These are phyloP conservation scores for Volucella inanis DNA, from an alignment of 2,888 invertebrate species.

Conservation along the genomic window DNA sequence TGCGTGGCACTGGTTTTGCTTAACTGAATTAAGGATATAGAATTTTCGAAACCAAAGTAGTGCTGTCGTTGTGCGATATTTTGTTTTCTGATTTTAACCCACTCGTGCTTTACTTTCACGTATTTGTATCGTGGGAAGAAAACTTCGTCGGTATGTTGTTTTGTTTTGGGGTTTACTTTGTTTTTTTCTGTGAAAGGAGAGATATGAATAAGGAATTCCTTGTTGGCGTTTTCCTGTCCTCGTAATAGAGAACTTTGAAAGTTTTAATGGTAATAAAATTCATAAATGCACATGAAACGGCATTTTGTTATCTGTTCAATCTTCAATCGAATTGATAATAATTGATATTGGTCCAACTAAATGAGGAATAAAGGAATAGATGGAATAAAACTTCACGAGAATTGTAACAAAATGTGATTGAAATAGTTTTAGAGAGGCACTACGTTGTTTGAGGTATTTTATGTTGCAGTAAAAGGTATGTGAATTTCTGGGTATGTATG, in stretches of 20 bases:
- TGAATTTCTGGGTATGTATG: too few species aligned
- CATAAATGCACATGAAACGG: slow-evolving; percentile 30
- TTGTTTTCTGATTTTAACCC: slow-evolving; percentile 45
- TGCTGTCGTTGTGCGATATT: slow-evolving; percentile 41
- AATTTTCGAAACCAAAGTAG: slow-evolving; percentile 39
- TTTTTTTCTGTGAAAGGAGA: slow-evolving; percentile 14
- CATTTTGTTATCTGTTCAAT: slow-evolving; percentile 7
- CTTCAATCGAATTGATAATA: background rate
- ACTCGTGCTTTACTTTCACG: slow-evolving; percentile 24
- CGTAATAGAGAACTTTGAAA: slow-evolving; percentile 28
- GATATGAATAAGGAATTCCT: slow-evolving; percentile 35
- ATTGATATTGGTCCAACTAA: background rate
- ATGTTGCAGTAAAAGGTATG: too few species aligned
- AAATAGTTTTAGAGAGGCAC: too few species aligned
- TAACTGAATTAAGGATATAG: slow-evolving; percentile 64
- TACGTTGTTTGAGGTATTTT: too few species aligned
- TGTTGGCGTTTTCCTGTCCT: slow-evolving; percentile 12
- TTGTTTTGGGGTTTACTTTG: slow-evolving; percentile 43
- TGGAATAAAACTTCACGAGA: too few species aligned
- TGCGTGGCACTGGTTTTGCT: slow-evolving; percentile 41
- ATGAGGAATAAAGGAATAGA: too few species aligned
- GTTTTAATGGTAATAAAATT: slow-evolving; percentile 43
- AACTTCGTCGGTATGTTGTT: slow-evolving; percentile 49
- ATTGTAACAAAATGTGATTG: too few species aligned
- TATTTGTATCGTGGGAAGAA: slow-evolving; percentile 9